Percentiles rank a stretch among this genome's conserved stretches.
Evolutionary conservation across 2,113 vertebrate species (phyloP).

Genomic region (Puntigrus tetrazona): DNA sequence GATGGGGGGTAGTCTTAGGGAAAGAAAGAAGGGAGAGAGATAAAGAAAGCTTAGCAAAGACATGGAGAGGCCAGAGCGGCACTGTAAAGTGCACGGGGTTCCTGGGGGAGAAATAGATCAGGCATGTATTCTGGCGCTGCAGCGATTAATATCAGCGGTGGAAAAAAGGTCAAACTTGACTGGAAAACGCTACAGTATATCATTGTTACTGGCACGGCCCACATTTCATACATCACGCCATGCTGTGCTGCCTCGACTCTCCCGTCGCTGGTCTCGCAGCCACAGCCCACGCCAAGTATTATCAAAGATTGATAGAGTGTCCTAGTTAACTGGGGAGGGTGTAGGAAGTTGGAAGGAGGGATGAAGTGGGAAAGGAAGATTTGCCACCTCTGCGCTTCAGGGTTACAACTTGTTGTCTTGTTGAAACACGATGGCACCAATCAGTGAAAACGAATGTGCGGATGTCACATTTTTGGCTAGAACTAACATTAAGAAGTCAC

Average conservation of each 20-base stretch:
- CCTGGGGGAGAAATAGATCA: conserved; percentile 69
- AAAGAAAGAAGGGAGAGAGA: conserved; percentile 18
- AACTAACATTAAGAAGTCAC: not conserved
- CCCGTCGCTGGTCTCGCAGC: conserved; percentile 70
- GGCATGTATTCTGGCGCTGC: conserved; percentile 70
- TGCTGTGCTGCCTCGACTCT: conserved; percentile 65
- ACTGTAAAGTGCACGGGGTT: conserved; percentile 62
- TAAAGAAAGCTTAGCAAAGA: conserved; percentile 46
- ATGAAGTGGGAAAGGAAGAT: conserved; percentile 18
- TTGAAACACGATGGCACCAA: conserved; percentile 1
- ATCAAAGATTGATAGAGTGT: conserved; percentile 77
- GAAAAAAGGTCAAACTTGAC: conserved; percentile 77
- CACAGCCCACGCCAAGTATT: conserved; percentile 66
- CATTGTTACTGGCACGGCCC: conserved; percentile 69
- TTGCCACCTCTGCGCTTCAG: not conserved
- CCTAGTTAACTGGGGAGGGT: conserved; percentile 68
- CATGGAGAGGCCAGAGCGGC: conserved; percentile 26
- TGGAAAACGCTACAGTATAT: conserved; percentile 74
- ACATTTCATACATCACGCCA: conserved; percentile 73
- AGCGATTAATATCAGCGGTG: conserved; percentile 73
- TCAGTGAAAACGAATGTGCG: not conserved
- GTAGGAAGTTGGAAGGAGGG: conserved; percentile 32
- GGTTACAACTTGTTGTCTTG: conserved; percentile 12
- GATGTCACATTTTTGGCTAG: not conserved
- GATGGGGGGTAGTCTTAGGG: conserved; percentile 43